Evolutionary conservation across 2,888 invertebrate genomes (phyloP).

Genomic region (Oligia strigilis): DNA sequence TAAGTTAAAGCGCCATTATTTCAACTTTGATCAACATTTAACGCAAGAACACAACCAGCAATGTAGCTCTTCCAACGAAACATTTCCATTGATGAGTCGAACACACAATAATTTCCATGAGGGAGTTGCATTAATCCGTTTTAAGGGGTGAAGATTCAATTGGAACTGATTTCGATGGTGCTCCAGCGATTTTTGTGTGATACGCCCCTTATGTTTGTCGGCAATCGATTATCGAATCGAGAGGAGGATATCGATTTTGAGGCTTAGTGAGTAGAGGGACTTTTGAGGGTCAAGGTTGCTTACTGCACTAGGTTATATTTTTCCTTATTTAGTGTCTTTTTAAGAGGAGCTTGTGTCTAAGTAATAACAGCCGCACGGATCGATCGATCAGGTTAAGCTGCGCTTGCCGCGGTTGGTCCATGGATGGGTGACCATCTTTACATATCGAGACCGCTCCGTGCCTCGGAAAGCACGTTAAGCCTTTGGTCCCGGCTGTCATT

Average conservation of each 20-base stretch:
- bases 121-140: slow-evolving; percentile 75
- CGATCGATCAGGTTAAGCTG: no score
- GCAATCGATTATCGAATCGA: slow-evolving; percentile 68
- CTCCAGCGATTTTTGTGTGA: slow-evolving; percentile 74
- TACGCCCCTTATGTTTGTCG: slow-evolving; percentile 70
- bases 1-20: no score
- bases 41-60: slow-evolving; percentile 50
- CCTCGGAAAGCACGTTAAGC: no score
- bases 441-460: no score
- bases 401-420: no score
- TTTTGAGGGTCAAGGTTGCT: slow-evolving; percentile 45
- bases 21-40: neutral
- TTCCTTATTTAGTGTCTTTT: no score
- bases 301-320: neutral
- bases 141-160: slow-evolving; percentile 80
- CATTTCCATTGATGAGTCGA: slow-evolving; percentile 36
- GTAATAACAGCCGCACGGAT: neutral
- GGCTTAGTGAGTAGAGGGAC: neutral
- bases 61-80: slow-evolving; percentile 51
- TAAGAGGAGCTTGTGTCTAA: neutral
- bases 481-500: no score
- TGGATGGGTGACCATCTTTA: neutral
- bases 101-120: slow-evolving; percentile 65
- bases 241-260: slow-evolving; percentile 61
- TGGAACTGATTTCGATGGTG: slow-evolving; percentile 80